These are phyloP conservation scores for Salmo trutta DNA, from an alignment of 2,797 vertebrate species.

Conservation along the genomic window DNA sequence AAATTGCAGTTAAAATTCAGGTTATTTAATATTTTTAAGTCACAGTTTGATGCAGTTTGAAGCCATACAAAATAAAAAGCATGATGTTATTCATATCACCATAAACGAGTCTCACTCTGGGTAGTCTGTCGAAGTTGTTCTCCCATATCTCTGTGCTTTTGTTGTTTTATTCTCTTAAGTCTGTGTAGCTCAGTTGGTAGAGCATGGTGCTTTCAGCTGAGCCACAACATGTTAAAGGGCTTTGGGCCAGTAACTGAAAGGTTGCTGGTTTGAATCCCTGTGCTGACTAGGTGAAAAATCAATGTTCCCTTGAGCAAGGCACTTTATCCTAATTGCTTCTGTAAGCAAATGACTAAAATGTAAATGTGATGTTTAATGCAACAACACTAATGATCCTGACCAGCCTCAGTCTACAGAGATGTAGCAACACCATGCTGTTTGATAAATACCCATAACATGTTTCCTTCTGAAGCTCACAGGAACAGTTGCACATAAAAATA, in stretches of 20 bases:
- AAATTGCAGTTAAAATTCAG: background rate
- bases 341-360: too few species aligned
- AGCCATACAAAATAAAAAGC: background rate
- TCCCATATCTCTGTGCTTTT: background rate
- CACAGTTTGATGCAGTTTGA: background rate
- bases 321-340: too few species aligned
- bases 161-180: constrained; percentile 1
- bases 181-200: too few species aligned
- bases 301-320: too few species aligned
- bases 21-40: background rate
- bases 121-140: background rate
- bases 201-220: too few species aligned
- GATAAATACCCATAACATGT: constrained; percentile 12
- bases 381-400: constrained; percentile 14
- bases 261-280: too few species aligned
- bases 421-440: constrained; percentile 21
- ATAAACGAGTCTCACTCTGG: background rate
- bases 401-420: constrained; percentile 23
- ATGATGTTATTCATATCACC: background rate
- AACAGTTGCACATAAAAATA: constrained; percentile 8
- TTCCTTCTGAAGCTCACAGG: constrained; percentile 16
- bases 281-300: too few species aligned
- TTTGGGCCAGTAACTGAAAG: too few species aligned
- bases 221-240: too few species aligned
- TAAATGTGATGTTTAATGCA: constrained; percentile 6